Evolutionary conservation across 2,888 invertebrate species (phyloP).

Genomic region (Oasisia sp.): DNA sequence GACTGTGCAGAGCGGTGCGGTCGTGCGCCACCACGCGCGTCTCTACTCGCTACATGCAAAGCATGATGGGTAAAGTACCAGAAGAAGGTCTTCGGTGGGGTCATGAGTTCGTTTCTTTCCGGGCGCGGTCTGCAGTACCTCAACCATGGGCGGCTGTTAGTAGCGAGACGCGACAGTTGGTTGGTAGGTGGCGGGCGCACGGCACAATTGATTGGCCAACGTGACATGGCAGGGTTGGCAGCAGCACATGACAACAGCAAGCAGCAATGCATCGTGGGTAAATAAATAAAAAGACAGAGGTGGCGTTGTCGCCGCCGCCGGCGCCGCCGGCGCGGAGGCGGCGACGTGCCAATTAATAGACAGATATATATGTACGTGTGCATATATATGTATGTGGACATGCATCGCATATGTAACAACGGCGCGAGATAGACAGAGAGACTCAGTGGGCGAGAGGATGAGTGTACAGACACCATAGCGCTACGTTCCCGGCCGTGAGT

Average conservation of each 20-base stretch:
- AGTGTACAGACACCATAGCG: background rate
- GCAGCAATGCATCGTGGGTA: constrained; percentile 67
- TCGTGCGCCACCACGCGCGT: constrained; percentile 29
- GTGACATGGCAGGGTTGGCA: constrained; percentile 57
- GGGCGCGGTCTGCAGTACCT: constrained; percentile 69
- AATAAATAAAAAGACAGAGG: constrained; percentile 57
- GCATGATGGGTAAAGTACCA: constrained; percentile 78
- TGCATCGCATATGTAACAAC: constrained; percentile 4
- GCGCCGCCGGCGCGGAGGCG: background rate
- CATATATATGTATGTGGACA: constrained; percentile 20
- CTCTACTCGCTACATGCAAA: constrained; percentile 66
- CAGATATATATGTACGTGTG: constrained; percentile 21
- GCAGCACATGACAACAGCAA: constrained; percentile 68
- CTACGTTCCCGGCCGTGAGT: background rate
- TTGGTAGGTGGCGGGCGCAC: background rate
- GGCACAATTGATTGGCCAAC: constrained; percentile 50
- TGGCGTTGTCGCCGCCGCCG: background rate
- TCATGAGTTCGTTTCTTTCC: constrained; percentile 94
- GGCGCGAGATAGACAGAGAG: background rate
- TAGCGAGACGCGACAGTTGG: constrained; percentile 45
- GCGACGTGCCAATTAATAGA: constrained; percentile 13
- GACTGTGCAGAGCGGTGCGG: constrained; percentile 58
- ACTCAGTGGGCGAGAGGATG: background rate
- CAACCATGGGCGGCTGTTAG: constrained; percentile 66
- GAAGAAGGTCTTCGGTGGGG: constrained; percentile 88